Evolutionary conservation across 2,888 invertebrate species (phyloP).

Genomic region (Phyto melanocephala): DNA sequence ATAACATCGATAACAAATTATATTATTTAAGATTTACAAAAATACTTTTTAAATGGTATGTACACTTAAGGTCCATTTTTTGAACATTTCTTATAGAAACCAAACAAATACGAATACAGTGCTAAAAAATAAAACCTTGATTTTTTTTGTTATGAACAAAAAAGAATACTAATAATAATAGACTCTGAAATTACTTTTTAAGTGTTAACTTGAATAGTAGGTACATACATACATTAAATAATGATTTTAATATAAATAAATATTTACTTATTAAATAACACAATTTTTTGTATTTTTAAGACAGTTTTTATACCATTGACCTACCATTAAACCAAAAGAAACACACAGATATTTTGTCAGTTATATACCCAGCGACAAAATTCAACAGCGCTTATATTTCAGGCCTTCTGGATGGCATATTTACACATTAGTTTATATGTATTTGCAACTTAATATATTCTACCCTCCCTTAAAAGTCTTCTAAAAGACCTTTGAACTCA

Average conservation of each 20-base stretch:
- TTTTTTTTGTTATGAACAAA: constrained; percentile 4
- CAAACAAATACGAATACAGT: constrained; percentile 19
- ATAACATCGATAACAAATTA: too few species aligned
- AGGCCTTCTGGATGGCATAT: too few species aligned
- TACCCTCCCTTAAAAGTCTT: too few species aligned
- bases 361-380: too few species aligned
- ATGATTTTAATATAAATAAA: neutral
- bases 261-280: neutral
- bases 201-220: constrained; percentile 9
- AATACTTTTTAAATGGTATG: too few species aligned
- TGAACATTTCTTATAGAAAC: too few species aligned
- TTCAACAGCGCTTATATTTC: too few species aligned
- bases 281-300: neutral
- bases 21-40: too few species aligned
- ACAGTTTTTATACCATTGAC: neutral
- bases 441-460: too few species aligned
- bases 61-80: too few species aligned
- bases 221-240: neutral
- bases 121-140: constrained; percentile 51
- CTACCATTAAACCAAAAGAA: neutral
- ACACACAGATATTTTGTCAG: neutral
- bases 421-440: too few species aligned
- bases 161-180: neutral
- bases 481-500: too few species aligned
- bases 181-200: neutral